A percentile compares a stretch with the other conserved stretches of the same genome.
phyloP scores from a whole-genome alignment of 1,140 invertebrate genomes.

The Andricus grossulariae region DNA sequence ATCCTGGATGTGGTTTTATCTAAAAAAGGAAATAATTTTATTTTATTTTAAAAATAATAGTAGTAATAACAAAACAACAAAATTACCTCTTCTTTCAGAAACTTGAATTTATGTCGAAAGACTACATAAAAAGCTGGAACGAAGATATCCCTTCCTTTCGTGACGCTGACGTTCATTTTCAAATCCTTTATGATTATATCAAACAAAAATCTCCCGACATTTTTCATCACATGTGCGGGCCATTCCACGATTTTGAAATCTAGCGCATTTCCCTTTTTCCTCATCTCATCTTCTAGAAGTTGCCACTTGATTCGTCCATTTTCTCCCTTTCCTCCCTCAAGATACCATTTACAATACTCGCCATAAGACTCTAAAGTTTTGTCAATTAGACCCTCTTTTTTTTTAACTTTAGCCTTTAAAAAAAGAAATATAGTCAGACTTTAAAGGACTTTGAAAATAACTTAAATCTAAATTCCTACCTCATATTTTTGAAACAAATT shows the following conservation, averaged over 20 bases:
- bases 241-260: slow-evolving; percentile 79
- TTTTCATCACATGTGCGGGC: slow-evolving; percentile 79
- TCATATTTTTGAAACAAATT: slow-evolving; percentile 77
- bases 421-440: slow-evolving; percentile 45
- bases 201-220: slow-evolving; percentile 89
- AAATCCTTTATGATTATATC: slow-evolving; percentile 91
- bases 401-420: slow-evolving; percentile 81
- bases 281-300: slow-evolving; percentile 76
- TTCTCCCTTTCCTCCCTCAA: slow-evolving; percentile 68
- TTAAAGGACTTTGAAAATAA: slow-evolving; percentile 31
- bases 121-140: slow-evolving; percentile 89
- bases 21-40: slow-evolving; percentile 36
- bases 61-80: slow-evolving; percentile 34
- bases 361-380: slow-evolving; percentile 83
- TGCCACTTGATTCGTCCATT: slow-evolving; percentile 88
- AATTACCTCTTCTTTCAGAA: slow-evolving; percentile 82
- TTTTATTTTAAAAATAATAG: not conserved
- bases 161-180: slow-evolving; percentile 85
- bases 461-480: slow-evolving; percentile 48
- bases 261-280: slow-evolving; percentile 77
- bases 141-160: slow-evolving; percentile 66
- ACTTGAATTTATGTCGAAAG: slow-evolving; percentile 81
- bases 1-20: slow-evolving; percentile 86
- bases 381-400: slow-evolving; percentile 80
- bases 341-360: slow-evolving; percentile 84